Percentiles rank a stretch among this genome's conserved stretches.
Evolutionary conservation across 2,888 invertebrate species (phyloP).

Genomic region (Malachius bipustulatus): DNA sequence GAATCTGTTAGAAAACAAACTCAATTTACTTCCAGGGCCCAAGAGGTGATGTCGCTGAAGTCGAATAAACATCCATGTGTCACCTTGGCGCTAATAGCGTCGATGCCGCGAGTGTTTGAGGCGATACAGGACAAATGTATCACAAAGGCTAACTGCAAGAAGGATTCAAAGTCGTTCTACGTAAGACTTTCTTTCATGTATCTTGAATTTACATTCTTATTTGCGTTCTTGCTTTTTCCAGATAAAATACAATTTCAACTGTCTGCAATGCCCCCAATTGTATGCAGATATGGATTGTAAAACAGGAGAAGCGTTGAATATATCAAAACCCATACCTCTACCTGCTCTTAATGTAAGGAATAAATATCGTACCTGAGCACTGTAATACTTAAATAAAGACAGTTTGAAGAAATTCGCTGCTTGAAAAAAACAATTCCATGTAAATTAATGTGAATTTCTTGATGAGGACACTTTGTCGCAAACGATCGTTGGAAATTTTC

Average conservation of each 20-base stretch:
- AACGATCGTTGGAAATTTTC: slow-evolving; percentile 1
- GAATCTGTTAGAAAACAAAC: no score
- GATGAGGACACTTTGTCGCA: slow-evolving; percentile 1
- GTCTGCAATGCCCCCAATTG: slow-evolving; percentile 53
- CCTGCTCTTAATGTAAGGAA: slow-evolving; percentile 67
- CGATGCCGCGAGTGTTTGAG: slow-evolving; percentile 71
- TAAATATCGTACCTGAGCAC: no score
- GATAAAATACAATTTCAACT: slow-evolving; percentile 67
- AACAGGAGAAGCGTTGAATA: slow-evolving; percentile 44
- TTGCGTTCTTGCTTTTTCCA: slow-evolving; percentile 30
- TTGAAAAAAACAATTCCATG: slow-evolving; percentile 1
- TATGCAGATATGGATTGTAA: slow-evolving; percentile 50
- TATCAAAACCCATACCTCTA: slow-evolving; percentile 49
- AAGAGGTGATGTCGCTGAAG: slow-evolving; percentile 61
- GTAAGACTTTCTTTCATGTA: slow-evolving; percentile 43
- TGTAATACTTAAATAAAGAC: no score
- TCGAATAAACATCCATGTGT: slow-evolving; percentile 72
- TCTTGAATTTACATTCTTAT: neutral
- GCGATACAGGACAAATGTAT: slow-evolving; percentile 73
- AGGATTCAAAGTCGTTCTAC: slow-evolving; percentile 73
- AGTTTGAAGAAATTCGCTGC: neutral
- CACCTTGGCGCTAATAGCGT: slow-evolving; percentile 64
- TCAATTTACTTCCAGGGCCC: slow-evolving; percentile 44
- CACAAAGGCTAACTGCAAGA: slow-evolving; percentile 71
- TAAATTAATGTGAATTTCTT: slow-evolving; percentile 4